Evolutionary conservation across 2,888 invertebrate genomes (phyloP), one percentile per base, ranked within the genome.

Genomic region (Diachrysia chrysitis): DNA sequence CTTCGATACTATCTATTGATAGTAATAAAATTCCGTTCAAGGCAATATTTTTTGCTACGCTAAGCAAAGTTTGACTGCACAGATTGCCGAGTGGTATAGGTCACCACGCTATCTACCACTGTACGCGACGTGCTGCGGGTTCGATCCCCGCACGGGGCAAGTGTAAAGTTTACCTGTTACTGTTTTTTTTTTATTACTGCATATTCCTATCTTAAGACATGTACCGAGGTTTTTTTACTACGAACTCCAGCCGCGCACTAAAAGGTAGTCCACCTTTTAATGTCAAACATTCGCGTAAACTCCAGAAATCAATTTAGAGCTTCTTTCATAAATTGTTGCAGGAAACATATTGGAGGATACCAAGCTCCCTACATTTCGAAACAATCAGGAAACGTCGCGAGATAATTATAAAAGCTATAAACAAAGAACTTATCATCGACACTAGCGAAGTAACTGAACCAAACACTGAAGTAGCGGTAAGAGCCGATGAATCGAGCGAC

Each of bases 341-440:
- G 97, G 98, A 98, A 96, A 95, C 94, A 69, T 98, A 98, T 90
- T 99, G 98, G 98, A 96, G 98, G 80, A 98, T 98, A 84, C 98
- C 98, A 0, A 96, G 96, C 65, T 93, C 95, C 82, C 93, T 97
- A 62, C 93, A 94, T 66, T 90, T 92, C 54, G 90, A 94, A 25
- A 96, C 95, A n/a, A 94, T 97, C 64, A 94, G 96, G 73, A 96
- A 95, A 83, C 94, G 96, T 23, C 93, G 95, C 61, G 94, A 95
- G 80, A 91, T 96, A 60, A 94, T 97, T 72, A 91, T 93, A 62
- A 95, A 96, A 86, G 96, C 96, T 0, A 85, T 96, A 48, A 94
- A 96, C 72, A 96, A 96, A 75, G 95, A 93, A 73, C 90, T 95
- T 63, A 89, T 93, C 58, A 76, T 93, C 54, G 90, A 92, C 23